Conservation (phyloP, 2,797 vertebrate genomes). For the Phoeniculus purpureus region DNA sequence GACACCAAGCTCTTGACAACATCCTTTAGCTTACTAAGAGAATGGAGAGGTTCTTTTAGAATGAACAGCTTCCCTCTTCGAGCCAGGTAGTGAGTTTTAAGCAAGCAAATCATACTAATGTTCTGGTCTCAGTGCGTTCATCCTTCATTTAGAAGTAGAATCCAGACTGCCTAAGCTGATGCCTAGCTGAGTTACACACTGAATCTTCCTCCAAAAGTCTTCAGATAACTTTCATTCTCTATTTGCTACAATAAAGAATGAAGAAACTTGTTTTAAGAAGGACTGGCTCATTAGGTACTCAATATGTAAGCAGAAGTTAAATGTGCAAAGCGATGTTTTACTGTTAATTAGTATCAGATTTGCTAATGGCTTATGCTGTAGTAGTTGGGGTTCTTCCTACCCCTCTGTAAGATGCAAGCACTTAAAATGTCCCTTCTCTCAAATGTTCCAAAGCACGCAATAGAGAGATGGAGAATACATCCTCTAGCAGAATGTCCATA, state of each 20-base stretch:
- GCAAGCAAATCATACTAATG: not conserved
- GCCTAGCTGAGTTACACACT: not conserved
- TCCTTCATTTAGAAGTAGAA: not conserved
- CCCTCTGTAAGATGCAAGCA: not conserved
- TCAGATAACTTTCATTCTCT: not conserved
- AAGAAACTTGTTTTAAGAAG: not conserved
- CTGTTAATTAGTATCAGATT: not conserved
- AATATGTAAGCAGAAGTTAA: not conserved
- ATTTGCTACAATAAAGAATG: not conserved
- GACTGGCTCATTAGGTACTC: not conserved
- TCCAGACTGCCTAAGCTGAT: not conserved
- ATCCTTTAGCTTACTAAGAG: not conserved
- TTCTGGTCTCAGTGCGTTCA: not conserved
- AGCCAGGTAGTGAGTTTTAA: not conserved
- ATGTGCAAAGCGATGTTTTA: not conserved
- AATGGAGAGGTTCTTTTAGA: not conserved
- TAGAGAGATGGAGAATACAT: not conserved
- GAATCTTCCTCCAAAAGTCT: not conserved
- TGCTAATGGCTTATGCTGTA: not conserved
- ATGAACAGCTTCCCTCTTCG: not conserved
- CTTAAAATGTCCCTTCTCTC: not conserved
- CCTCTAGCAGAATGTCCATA: not conserved
- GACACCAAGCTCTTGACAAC: not conserved
- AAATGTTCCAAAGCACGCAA: not conserved
- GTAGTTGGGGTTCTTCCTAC: not conserved